These are phyloP conservation scores for Thripadectes ignobilis DNA, from an alignment of 2,797 vertebrate species.

Conservation along the genomic window DNA sequence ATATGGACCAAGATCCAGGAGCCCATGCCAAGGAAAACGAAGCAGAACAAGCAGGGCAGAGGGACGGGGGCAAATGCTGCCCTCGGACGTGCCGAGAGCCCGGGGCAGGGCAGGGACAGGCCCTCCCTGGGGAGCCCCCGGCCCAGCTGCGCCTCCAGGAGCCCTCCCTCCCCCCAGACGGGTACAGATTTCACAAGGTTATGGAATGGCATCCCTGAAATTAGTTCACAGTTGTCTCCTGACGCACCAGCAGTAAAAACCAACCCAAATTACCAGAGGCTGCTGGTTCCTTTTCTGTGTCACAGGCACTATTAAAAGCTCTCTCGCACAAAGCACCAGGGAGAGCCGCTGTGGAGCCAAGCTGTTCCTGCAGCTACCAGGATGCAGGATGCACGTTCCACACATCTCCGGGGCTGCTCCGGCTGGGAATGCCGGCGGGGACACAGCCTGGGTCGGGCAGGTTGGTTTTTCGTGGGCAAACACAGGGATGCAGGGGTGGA, in stretches of 20 bases:
- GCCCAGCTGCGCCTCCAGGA: neutral
- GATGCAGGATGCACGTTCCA: conserved; percentile 30
- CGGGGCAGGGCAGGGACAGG: neutral
- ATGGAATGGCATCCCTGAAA: conserved; percentile 59
- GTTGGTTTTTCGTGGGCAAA: neutral
- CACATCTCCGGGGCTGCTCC: neutral
- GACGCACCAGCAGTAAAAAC: conserved; percentile 60
- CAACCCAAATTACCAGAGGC: conserved; percentile 63
- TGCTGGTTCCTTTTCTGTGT: conserved; percentile 67
- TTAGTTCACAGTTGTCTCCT: conserved; percentile 65
- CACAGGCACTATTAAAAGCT: conserved; percentile 70
- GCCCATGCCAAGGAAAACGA: neutral
- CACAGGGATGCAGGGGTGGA: rapidly evolving
- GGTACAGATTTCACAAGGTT: conserved; percentile 51
- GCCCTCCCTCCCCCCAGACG: neutral
- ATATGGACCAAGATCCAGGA: neutral
- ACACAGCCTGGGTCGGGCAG: neutral
- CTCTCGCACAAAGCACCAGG: conserved; percentile 44
- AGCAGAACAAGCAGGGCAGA: neutral
- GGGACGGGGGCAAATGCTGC: neutral
- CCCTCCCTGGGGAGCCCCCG: neutral
- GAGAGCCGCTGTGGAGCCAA: conserved; percentile 23
- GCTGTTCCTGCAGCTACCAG: conserved; percentile 51
- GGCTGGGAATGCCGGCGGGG: neutral
- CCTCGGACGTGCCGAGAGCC: rapidly evolving